phyloP scores from a whole-genome alignment of 2,113 vertebrate species.

The Nesoenas mayeri region DNA sequence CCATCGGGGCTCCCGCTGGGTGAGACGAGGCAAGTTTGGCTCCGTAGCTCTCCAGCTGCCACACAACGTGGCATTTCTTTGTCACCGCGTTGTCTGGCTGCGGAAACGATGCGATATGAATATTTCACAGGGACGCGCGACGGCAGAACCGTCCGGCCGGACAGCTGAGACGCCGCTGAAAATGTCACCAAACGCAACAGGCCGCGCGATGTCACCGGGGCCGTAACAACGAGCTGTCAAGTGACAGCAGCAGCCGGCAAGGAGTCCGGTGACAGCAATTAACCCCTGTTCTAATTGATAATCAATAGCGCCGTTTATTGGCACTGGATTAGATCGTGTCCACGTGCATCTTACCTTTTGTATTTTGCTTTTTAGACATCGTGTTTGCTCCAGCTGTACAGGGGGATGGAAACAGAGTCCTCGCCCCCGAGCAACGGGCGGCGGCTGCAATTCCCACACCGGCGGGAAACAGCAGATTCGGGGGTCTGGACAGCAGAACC shows the following conservation, averaged over 20 bases:
- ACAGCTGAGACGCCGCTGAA: background rate
- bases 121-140: fast-evolving
- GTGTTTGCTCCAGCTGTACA: background rate
- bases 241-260: background rate
- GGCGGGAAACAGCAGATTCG: background rate
- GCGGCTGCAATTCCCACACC: background rate
- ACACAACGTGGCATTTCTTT: background rate
- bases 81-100: background rate
- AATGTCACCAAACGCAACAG: background rate
- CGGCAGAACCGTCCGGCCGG: background rate
- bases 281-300: background rate
- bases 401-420: background rate
- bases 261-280: background rate
- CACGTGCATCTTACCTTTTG: constrained; percentile 69
- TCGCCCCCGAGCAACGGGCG: background rate
- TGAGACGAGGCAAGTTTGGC: background rate
- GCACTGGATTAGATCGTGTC: background rate
- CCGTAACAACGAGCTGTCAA: background rate
- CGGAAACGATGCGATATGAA: background rate
- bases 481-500: background rate
- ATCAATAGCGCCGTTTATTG: background rate
- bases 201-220: background rate
- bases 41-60: background rate
- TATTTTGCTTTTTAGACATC: constrained; percentile 77
- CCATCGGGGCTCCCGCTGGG: too few relatives aligned